A percentile compares a stretch with the other conserved stretches of the same genome.
phyloP scores from a whole-genome alignment of 2,888 invertebrate species.

The Myopa testacea region DNA sequence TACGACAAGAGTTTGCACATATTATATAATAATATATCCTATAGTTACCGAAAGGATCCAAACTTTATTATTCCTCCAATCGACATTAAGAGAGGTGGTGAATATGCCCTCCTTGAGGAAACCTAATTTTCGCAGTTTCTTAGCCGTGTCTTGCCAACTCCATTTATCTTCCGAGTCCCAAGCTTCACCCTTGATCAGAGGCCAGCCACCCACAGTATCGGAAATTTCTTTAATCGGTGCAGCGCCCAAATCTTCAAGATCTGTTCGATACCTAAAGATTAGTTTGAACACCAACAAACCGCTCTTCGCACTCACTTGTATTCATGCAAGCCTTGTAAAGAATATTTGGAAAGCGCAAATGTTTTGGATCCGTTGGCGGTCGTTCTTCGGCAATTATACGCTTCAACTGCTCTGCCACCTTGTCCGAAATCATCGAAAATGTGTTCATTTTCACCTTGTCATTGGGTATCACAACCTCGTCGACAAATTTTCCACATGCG shows the following conservation, averaged over 20 bases:
- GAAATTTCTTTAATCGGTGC: constrained; percentile 80
- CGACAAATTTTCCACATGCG: constrained; percentile 79
- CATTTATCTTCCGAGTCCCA: constrained; percentile 77
- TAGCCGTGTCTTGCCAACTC: constrained; percentile 86
- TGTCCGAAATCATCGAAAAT: constrained; percentile 68
- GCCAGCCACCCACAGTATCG: constrained; percentile 91
- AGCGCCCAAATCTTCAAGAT: constrained; percentile 80
- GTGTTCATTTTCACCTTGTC: constrained; percentile 71
- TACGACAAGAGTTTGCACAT: no score
- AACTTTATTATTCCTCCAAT: constrained; percentile 88
- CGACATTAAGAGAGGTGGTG: constrained; percentile 89
- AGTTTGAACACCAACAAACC: constrained; percentile 88
- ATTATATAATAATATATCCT: no score
- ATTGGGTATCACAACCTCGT: constrained; percentile 78
- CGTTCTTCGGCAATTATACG: constrained; percentile 66
- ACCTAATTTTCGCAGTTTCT: constrained; percentile 82
- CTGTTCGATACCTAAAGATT: not conserved
- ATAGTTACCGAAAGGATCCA: constrained; percentile 83
- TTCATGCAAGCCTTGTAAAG: constrained; percentile 69
- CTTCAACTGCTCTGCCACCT: constrained; percentile 68
- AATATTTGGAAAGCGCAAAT: constrained; percentile 67
- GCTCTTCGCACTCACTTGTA: constrained; percentile 82
- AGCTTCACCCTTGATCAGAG: constrained; percentile 80
- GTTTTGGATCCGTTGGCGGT: constrained; percentile 61
- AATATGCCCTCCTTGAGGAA: constrained; percentile 91